Conservation (phyloP, 2,797 vertebrate genomes). For the Sebastiscus tertius region DNA sequence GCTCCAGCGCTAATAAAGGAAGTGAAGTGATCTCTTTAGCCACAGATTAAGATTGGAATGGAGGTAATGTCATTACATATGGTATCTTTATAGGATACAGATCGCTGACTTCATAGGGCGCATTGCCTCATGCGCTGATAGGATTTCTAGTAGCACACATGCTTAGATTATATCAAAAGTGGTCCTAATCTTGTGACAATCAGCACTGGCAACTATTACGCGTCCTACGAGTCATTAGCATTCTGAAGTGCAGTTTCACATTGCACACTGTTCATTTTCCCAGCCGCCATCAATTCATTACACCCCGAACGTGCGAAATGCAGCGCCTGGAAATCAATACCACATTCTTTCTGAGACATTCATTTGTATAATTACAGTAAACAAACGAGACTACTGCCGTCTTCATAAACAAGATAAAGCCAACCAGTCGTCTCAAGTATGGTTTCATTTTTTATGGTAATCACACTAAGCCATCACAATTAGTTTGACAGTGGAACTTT, state of each 20-base stretch:
- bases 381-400: background rate
- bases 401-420: background rate
- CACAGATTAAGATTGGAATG: slow-evolving; percentile 40
- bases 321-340: background rate
- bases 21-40: slow-evolving; percentile 43
- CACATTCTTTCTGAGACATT: background rate
- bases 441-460: background rate
- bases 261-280: background rate
- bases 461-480: background rate
- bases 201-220: background rate
- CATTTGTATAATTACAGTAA: slow-evolving; percentile 5
- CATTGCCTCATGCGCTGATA: background rate
- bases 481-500: background rate
- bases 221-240: background rate
- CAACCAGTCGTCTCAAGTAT: background rate
- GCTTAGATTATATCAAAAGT: slow-evolving; percentile 11
- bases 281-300: background rate
- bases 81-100: slow-evolving; percentile 30
- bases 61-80: slow-evolving; percentile 43
- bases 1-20: slow-evolving; percentile 45
- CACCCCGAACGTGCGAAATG: background rate
- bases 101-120: slow-evolving; percentile 42
- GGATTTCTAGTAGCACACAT: background rate
- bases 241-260: background rate
- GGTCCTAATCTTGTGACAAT: background rate